Evolutionary conservation across 2,797 vertebrate genomes (phyloP).

Genomic region (Sebastes taczanowskii): DNA sequence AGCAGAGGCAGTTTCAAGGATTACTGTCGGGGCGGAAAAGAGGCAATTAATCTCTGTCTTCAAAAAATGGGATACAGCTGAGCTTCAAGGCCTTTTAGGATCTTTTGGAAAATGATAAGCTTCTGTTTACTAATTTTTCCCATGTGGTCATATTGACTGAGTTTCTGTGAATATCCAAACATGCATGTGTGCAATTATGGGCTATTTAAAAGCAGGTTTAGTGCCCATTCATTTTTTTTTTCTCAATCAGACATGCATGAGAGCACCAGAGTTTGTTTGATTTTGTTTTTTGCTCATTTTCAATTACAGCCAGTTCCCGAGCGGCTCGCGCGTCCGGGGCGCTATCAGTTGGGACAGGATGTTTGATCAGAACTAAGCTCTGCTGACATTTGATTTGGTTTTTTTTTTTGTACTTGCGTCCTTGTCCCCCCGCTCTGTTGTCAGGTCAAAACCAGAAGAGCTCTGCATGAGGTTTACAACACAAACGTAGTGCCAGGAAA

Average conservation of each 20-base stretch:
- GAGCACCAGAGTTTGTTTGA: conserved; percentile 50
- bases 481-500: conserved; percentile 6
- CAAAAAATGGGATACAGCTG: conserved; percentile 77
- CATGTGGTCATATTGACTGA: conserved; percentile 32
- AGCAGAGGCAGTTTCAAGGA: conserved; percentile 81
- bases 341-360: conserved; percentile 69
- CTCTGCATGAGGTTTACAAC: conserved; percentile 38
- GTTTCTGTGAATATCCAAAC: conserved; percentile 5
- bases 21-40: conserved; percentile 82
- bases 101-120: conserved; percentile 76
- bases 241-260: conserved; percentile 4
- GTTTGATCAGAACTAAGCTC: conserved; percentile 75
- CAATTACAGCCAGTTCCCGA: conserved; percentile 45
- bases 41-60: conserved; percentile 84
- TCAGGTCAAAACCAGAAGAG: conserved; percentile 62
- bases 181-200: not conserved
- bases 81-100: conserved; percentile 77
- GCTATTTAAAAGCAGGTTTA: conserved; percentile 38
- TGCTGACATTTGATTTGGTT: conserved; percentile 54
- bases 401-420: conserved; percentile 22
- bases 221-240: not conserved
- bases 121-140: conserved; percentile 75
- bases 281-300: conserved; percentile 58
- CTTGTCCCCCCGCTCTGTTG: conserved; percentile 53
- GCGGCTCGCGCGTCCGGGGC: conserved; percentile 7